Evolutionary conservation across 2,888 invertebrate genomes (phyloP), one percentile per base, ranked within the genome.

Genomic region (Scaptomyza reducta): DNA sequence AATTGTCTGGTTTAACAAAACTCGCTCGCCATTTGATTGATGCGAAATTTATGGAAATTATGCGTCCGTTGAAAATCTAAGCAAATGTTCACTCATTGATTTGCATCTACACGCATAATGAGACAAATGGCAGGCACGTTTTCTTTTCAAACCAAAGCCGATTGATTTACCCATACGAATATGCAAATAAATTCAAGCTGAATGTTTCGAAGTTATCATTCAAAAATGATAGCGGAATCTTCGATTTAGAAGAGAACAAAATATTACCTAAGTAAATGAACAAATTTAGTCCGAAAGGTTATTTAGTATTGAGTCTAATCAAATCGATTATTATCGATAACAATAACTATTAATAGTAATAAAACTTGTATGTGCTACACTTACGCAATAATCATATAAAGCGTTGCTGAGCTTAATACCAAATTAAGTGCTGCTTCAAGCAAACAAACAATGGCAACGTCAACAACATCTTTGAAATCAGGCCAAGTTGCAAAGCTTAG

Each of bases 401-500:
- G n/a, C 35, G n/a, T 35, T 35, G 35, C n/a, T 63, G 10, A 33
- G 40, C 40, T 49, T 40, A 7, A n/a, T 9, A 25, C 2, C 31
- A 38, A 44, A 74, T 55, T 25, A 63, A 59, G 55, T 40, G 38
- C 53, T 31, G 22, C 40, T 40, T 44, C 10, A 44, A 13, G 9
- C n/a, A 25, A 35, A 6, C 7, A 16, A 40, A 59, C 59, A 44
- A 51, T 50, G 18, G 45, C 25, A 50, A 35, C 38, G 33, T 33
- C 6, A 46, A 59, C 81, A 14, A 14, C 38, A 38, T 14, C 38
- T 3, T 79, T 56, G 56, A 70, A 80, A 69, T 66, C 59, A 60
- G 64, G 79, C 54, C 83, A 74, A 79, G 70, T 51, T 68, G 69
- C 49, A 58, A 50, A 14, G 49, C 80, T 50, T 44, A 46, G 45